phyloP scores from a whole-genome alignment of 2,113 vertebrate genomes.

The Nibea albiflora region DNA sequence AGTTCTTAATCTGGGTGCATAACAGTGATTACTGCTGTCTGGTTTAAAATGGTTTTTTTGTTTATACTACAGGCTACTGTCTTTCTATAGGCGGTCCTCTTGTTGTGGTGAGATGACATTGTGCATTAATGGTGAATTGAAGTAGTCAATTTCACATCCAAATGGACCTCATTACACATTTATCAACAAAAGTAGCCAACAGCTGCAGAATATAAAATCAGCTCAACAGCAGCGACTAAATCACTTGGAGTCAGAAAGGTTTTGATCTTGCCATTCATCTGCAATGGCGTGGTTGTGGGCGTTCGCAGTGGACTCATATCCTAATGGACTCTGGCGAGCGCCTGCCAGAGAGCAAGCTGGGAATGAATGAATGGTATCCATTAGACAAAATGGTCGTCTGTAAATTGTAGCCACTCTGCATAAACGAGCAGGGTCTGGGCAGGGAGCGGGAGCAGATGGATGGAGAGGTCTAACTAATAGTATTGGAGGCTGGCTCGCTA shows the following conservation, averaged over 20 bases:
- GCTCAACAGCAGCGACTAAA: slow-evolving; percentile 37
- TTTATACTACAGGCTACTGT: slow-evolving; percentile 28
- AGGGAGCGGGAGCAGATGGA: slow-evolving; percentile 55
- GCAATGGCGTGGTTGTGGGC: slow-evolving; percentile 18
- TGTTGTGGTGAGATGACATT: not conserved
- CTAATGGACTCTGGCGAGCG: slow-evolving; percentile 72
- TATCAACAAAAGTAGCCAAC: slow-evolving; percentile 12
- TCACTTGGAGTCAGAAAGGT: slow-evolving; percentile 40
- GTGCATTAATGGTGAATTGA: not conserved
- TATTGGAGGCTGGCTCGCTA: slow-evolving; percentile 36
- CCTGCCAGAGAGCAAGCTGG: slow-evolving; percentile 69
- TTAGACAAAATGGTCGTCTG: slow-evolving; percentile 71
- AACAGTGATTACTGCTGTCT: slow-evolving; percentile 6
- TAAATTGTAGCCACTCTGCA: slow-evolving; percentile 71
- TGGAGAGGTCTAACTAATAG: slow-evolving; percentile 46
- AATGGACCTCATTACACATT: slow-evolving; percentile 19
- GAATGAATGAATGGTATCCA: slow-evolving; percentile 72
- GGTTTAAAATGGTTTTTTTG: slow-evolving; percentile 26
- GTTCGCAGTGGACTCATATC: slow-evolving; percentile 67
- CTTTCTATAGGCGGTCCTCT: slow-evolving; percentile 1
- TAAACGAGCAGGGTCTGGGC: slow-evolving; percentile 48
- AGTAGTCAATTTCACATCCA: slow-evolving; percentile 30
- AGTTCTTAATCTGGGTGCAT: slow-evolving; percentile 27
- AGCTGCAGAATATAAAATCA: slow-evolving; percentile 45
- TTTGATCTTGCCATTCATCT: slow-evolving; percentile 68